A percentile compares a stretch with the other conserved stretches of the same genome.
phyloP scores from a whole-genome alignment of 2,113 vertebrate genomes.

The Myrmecophaga tridactyla region DNA sequence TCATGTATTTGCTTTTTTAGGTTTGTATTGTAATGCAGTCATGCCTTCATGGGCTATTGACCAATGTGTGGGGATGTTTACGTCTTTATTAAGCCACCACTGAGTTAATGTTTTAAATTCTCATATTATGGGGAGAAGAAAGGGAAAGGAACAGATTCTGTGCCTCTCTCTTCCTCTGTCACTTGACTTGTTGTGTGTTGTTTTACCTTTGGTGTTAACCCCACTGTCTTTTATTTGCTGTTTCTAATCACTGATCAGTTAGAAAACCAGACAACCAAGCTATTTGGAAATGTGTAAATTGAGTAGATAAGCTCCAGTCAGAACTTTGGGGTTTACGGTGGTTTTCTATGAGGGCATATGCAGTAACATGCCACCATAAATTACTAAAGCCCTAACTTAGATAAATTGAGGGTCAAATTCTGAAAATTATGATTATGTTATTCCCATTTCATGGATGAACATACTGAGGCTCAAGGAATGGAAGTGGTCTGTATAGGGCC shows the following conservation, averaged over 20 bases:
- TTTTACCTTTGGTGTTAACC: not conserved
- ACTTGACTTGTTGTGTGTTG: not conserved
- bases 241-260: not conserved
- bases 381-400: not conserved
- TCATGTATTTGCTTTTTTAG: not conserved
- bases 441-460: not conserved
- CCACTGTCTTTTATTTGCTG: not conserved
- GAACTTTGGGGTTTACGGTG: not conserved
- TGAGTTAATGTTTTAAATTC: not conserved
- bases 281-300: not conserved
- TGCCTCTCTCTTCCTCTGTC: not conserved
- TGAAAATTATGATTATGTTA: not conserved
- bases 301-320: not conserved
- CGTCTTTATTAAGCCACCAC: not conserved
- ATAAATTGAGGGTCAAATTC: not conserved
- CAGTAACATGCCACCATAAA: not conserved
- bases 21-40: not conserved
- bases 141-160: not conserved
- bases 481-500: not conserved
- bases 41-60: not conserved
- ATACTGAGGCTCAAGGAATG: not conserved
- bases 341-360: rapidly evolving
- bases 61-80: not conserved
- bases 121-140: not conserved
- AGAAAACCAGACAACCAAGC: not conserved